Base-by-base conservation (phyloP, 1,140 invertebrate species). In the Hesperophylax magnus region DNA sequence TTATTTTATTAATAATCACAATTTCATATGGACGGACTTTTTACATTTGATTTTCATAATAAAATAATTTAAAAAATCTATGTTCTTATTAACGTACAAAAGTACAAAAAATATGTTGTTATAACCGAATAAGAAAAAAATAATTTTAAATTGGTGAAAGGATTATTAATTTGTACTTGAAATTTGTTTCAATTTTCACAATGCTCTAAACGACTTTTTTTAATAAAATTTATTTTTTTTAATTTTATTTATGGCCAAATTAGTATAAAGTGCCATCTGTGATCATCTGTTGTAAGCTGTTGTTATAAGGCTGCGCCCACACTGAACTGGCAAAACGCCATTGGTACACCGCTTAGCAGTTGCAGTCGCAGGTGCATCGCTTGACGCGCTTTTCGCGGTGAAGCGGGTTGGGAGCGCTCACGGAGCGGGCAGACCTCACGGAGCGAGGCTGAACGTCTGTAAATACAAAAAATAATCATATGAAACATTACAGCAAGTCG, bases 401-500 rank as follows among this genome's bases (percentile, higher is more conserved):
- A 39, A 87, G 80, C 39, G 39, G 39, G 11, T 47, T 47, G 20
- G 86, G 76, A 58, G 78, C 80, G 7, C 92, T 90, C 14, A 89
- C 90, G 81, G 83, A 84, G 31, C 83, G 72, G 58, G 91, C 87
- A 52, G 90, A 90, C 39, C 89, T 89, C 20, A 92, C 89, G 52
- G 93, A 93, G 85, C 93, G 91, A 83, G 93, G 93, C 85, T 94
- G 93, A 24, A 94, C 91, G 87, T 91, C 93, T 94, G 87, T 14
- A 88, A 86, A 75, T 78, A 72, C 63, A 72, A 80, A 72, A 27
- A 47, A 47, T 1, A 47, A 11, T 14, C 3, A 47, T 47, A 14
- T 14, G 11, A 47, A 3, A 47, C 27, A 47, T 9, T 47, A 14
- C 9, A 14, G 9, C 9, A 47, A 47, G 3, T 47, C 9, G 39